Conservation (phyloP, 2,797 vertebrate species). For the Eulemur mongoz region DNA sequence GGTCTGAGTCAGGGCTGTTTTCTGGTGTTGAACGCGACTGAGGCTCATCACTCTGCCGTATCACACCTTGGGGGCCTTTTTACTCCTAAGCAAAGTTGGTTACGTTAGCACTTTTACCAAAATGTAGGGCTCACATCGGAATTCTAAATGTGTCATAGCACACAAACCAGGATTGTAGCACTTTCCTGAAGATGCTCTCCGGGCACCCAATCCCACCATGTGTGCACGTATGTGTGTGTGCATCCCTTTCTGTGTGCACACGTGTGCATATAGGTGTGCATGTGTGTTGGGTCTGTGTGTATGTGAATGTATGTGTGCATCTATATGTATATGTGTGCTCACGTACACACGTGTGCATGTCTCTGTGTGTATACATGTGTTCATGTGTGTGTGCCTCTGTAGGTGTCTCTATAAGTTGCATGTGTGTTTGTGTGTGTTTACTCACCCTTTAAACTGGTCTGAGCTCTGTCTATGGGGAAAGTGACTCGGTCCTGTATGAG, state of each 20-base stretch:
- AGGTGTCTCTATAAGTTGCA: no score
- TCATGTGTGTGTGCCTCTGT: no score
- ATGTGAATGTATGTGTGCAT: fast-evolving
- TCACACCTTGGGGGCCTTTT: no score
- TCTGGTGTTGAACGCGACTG: fast-evolving
- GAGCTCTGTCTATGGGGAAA: neutral
- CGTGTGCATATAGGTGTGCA: neutral
- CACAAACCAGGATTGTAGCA: neutral
- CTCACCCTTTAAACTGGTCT: neutral
- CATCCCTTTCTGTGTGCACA: no score
- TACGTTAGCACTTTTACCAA: neutral
- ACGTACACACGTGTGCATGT: neutral
- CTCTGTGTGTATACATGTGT: neutral
- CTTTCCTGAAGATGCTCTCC: neutral
- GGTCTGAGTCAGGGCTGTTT: neutral
- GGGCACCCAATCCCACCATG: neutral
- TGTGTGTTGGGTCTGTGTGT: neutral
- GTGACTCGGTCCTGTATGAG: no score
- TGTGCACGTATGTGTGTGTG: fast-evolving
- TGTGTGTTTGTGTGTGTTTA: fast-evolving
- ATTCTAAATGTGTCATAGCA: neutral
- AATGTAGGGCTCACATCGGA: neutral
- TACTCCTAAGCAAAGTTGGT: neutral
- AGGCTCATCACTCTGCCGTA: neutral
- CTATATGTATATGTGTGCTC: fast-evolving